Percentiles rank a stretch among this genome's conserved stretches.
These are phyloP conservation scores for Muntiacus reevesi DNA, from an alignment of 2,113 vertebrate species.

Conservation along the genomic window DNA sequence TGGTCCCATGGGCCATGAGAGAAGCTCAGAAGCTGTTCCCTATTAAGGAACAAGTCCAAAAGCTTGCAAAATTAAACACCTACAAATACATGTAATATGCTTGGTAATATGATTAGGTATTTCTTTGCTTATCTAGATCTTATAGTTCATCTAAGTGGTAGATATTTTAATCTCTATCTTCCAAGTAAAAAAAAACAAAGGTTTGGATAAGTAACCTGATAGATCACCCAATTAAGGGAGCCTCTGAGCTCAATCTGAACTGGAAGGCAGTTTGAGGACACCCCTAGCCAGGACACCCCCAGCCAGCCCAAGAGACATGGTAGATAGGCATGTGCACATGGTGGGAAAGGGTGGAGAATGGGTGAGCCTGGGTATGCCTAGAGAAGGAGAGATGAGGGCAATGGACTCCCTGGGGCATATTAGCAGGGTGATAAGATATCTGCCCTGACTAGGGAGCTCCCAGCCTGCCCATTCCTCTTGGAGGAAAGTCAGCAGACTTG, in stretches of 20 bases:
- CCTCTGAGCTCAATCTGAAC: neutral
- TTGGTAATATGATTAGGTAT: neutral
- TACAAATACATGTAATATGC: neutral
- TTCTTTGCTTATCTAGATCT: neutral
- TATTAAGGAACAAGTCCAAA: neutral
- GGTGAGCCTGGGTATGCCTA: neutral
- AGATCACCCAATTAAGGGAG: neutral
- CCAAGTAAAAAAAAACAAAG: slow-evolving; percentile 14
- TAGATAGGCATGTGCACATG: neutral
- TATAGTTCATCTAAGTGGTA: neutral
- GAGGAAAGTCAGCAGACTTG: neutral
- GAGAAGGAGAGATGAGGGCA: neutral
- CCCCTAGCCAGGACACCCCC: neutral
- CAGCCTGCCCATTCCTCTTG: neutral
- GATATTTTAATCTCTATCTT: slow-evolving; percentile 12
- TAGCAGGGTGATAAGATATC: neutral
- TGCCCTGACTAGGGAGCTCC: neutral
- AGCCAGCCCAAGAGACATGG: neutral
- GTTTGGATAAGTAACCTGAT: neutral
- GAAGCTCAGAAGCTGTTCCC: neutral
- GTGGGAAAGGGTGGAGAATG: neutral
- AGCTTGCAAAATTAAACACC: neutral
- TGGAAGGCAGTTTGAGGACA: neutral
- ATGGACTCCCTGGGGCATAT: neutral
- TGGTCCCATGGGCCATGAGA: neutral